Base-by-base conservation (phyloP, 2,888 invertebrate genomes). In the Mellilla xanthometata region DNA sequence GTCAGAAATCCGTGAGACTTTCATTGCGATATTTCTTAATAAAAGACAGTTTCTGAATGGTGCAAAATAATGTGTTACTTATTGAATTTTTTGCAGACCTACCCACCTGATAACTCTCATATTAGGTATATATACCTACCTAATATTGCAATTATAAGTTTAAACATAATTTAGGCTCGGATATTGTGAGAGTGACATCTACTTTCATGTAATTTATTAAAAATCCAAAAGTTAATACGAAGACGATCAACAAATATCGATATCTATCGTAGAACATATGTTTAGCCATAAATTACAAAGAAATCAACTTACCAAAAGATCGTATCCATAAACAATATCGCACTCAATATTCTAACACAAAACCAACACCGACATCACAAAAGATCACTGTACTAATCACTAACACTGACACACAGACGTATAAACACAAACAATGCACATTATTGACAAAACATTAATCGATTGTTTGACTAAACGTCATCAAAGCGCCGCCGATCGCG, bases 381-480 rank as follows among this genome's bases (percentile, higher is more conserved):
- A 36, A 40, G 36, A 46, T 45, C 51, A 54, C 53, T 54, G 13
- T 50, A 52, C 57, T 47, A 53, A 43, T 55, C 51, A 63, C 54
- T 49, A 62, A 42, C 52, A 62, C 56, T 54, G n/a, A 22, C 29
- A 23, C 23, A 39, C 40, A 33, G 27, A 39, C 9, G 8, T 2
- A 29, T 8, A 49, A 58, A 56, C 58, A 68, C 64, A 65, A 64
- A 69, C 66, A 65, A 61, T 59, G 59, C 53, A 61, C 55, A 62
- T 56, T 84, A 85, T 86, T 82, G 81, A 85, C 82, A 81, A 79
- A 86, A 84, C 85, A 81, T 69, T 69, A 68, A 77, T 69, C 70
- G 68, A 77, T 76, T 77, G 78, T 82, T 74, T 72, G 57, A 54
- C 49, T 46, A 68, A 76, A 84, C 84, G 85, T 87, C 84, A 84